Conservation (phyloP, 2,797 vertebrate genomes). For the Anabas testudineus region DNA sequence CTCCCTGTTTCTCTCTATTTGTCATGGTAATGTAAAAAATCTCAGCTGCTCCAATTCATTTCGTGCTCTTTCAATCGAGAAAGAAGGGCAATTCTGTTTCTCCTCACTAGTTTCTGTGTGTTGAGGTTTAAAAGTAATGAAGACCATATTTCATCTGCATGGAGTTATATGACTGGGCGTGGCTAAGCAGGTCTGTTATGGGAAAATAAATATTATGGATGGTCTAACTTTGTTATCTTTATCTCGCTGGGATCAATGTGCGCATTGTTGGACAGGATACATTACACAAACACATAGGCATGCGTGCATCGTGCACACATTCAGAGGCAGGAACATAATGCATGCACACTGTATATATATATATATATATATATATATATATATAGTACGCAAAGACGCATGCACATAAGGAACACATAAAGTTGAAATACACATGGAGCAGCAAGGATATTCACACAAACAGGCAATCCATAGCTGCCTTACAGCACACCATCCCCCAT, state of each 20-base stretch:
- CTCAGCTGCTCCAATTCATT: constrained; percentile 79
- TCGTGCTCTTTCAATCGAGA: constrained; percentile 76
- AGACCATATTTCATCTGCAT: constrained; percentile 81
- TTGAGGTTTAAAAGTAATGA: constrained; percentile 75
- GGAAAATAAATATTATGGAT: constrained; percentile 81
- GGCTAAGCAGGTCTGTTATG: constrained; percentile 74
- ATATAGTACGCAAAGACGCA: constrained; percentile 41
- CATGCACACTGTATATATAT: constrained; percentile 28
- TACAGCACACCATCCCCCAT: constrained; percentile 67
- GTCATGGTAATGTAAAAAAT: constrained; percentile 74
- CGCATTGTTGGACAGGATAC: constrained; percentile 73
- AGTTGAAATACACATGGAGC: constrained; percentile 55
- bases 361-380: constrained; percentile 26
- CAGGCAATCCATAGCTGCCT: constrained; percentile 67
- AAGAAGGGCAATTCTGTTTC: constrained; percentile 78
- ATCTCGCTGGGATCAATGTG: constrained; percentile 75
- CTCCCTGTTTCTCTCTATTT: constrained; percentile 65
- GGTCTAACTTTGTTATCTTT: constrained; percentile 81
- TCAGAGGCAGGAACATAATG: constrained; percentile 24
- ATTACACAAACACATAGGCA: constrained; percentile 64
- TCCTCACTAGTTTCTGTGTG: constrained; percentile 65
- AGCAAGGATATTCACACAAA: constrained; percentile 41
- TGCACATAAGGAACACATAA: constrained; percentile 48
- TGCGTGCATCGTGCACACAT: constrained; percentile 51
- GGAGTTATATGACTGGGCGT: constrained; percentile 75